Conservation (phyloP, 2,113 vertebrate species). For the Mus spicilegus region DNA sequence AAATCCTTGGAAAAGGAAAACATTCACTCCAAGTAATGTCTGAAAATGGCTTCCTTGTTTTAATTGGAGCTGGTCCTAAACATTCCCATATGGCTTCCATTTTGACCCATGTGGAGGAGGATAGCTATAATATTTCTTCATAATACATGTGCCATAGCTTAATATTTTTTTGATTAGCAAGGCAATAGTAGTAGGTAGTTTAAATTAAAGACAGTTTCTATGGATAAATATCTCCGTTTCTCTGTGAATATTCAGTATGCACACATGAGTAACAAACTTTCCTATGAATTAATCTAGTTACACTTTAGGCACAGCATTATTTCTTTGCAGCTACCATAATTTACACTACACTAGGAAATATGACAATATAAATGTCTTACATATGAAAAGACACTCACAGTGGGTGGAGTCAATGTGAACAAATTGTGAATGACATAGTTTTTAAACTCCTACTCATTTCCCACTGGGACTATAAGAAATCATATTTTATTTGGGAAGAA, state of each 20-base stretch:
- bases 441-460: not conserved
- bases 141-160: conserved; percentile 10
- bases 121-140: conserved; percentile 45
- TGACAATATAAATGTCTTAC: not conserved
- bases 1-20: conserved; percentile 38
- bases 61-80: conserved; percentile 57
- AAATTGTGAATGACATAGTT: not conserved
- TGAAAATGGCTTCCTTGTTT: conserved; percentile 63
- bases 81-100: conserved; percentile 60
- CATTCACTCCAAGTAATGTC: conserved; percentile 19
- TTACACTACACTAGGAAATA: not conserved
- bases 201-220: not conserved
- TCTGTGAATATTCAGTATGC: not conserved
- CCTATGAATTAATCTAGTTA: not conserved
- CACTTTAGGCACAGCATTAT: not conserved
- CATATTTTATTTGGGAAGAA: not conserved
- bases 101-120: conserved; percentile 60
- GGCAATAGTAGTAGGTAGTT: not conserved
- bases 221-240: not conserved
- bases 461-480: not conserved
- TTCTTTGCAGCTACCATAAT: not conserved
- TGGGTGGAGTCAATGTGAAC: not conserved
- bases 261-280: not conserved
- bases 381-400: not conserved
- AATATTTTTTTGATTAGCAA: not conserved